Evolutionary conservation across 2,888 invertebrate species (phyloP).

Genomic region (Drosophila pegasa): DNA sequence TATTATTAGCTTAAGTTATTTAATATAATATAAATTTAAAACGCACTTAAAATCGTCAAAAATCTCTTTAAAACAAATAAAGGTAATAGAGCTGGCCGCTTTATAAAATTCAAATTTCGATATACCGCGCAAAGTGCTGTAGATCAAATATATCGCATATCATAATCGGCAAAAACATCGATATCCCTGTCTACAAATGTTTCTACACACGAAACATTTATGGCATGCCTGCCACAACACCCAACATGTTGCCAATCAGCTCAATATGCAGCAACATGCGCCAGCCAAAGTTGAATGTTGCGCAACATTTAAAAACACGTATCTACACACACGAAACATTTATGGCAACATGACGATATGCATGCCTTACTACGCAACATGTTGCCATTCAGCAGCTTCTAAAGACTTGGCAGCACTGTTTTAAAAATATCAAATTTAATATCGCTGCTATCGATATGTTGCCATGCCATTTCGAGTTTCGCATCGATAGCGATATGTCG

Average conservation of each 20-base stretch:
- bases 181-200: not conserved
- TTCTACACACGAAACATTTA: not conserved
- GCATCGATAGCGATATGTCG: conserved; percentile 35
- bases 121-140: not conserved
- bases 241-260: not conserved
- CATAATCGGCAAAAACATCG: not conserved
- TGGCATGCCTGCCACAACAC: too few species aligned
- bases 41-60: not conserved
- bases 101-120: not conserved
- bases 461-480: conserved; percentile 40
- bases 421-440: not conserved
- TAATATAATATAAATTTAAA: not conserved
- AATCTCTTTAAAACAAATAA: not conserved
- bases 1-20: too few species aligned
- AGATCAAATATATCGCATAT: not conserved
- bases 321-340: too few species aligned
- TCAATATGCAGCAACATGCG: not conserved
- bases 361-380: too few species aligned
- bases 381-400: too few species aligned
- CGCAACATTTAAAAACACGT: conserved; percentile 1
- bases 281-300: conserved; percentile 1
- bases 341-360: too few species aligned
- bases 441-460: conserved; percentile 30
- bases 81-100: too few species aligned
- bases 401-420: conserved; percentile 29